Conservation (phyloP, 64 coral and sea anemone species). For the Porites australiensis region DNA sequence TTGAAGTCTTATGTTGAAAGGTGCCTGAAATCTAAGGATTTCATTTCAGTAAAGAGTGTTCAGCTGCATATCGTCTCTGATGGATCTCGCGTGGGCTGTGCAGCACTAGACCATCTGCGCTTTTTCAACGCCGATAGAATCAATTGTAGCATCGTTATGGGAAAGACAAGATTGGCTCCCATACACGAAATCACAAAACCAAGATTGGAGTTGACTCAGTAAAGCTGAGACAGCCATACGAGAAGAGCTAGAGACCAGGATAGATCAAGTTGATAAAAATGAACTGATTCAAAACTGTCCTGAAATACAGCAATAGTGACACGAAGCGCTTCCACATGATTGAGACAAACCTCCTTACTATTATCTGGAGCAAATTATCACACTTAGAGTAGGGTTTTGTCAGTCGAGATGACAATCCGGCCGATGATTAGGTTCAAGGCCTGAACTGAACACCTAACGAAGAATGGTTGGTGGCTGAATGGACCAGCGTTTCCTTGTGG, state of each 20-base stretch:
- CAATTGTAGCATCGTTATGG: conserved; percentile 2
- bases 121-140: background rate
- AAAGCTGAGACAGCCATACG: background rate
- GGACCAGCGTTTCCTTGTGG: background rate
- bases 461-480: conserved; percentile 1
- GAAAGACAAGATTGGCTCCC: background rate
- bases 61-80: background rate
- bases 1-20: background rate
- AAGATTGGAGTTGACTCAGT: background rate
- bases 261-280: conserved; percentile 3
- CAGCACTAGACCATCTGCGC: conserved; percentile 44
- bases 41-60: background rate
- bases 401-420: conserved; percentile 34
- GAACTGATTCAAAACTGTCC: conserved; percentile 34
- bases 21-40: conserved; percentile 19
- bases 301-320: conserved; percentile 33
- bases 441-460: background rate
- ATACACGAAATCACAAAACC: conserved; percentile 5
- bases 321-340: conserved; percentile 17
- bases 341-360: conserved; percentile 41
- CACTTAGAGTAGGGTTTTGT: conserved; percentile 26
- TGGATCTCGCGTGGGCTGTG: background rate
- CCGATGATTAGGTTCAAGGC: conserved; percentile 22
- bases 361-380: conserved; percentile 14
- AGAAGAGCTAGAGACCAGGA: background rate